Conservation (phyloP, 2,888 invertebrate species). For the Trichacis sp. region DNA sequence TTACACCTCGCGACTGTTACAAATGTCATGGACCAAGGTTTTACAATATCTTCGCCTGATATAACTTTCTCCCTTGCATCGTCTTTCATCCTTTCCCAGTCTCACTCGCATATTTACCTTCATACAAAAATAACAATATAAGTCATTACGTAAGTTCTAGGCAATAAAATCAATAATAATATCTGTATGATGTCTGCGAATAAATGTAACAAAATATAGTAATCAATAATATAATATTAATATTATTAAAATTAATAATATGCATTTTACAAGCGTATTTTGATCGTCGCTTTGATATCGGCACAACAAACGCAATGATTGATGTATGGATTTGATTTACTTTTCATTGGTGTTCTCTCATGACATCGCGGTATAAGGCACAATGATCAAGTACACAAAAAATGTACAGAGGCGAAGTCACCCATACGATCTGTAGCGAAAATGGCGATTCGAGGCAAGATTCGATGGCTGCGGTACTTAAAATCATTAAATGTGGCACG, state of each 20-base stretch:
- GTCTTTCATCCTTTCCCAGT: conserved; percentile 28
- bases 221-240: conserved; percentile 54
- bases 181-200: conserved; percentile 58
- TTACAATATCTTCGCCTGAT: conserved; percentile 46
- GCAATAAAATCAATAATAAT: conserved; percentile 64
- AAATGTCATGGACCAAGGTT: conserved; percentile 63
- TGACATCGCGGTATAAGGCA: background rate
- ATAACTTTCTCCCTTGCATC: conserved; percentile 36
- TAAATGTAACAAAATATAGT: conserved; percentile 68
- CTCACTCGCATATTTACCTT: conserved; percentile 32
- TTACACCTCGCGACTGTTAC: conserved; percentile 39
- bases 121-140: conserved; percentile 63
- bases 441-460: conserved; percentile 29
- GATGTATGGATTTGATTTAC: conserved; percentile 11
- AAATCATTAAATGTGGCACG: conserved; percentile 37
- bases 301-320: conserved; percentile 49
- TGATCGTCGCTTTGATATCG: conserved; percentile 69
- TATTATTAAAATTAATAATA: conserved; percentile 53
- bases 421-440: conserved; percentile 5
- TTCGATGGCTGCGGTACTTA: conserved; percentile 36
- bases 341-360: background rate
- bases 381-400: background rate
- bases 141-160: conserved; percentile 58
- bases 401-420: conserved; percentile 9
- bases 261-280: conserved; percentile 69